A percentile compares a stretch with the other conserved stretches of the same genome.
These are phyloP conservation scores for Philopedon plagiatum DNA, from an alignment of 2,888 invertebrate species.

Conservation along the genomic window DNA sequence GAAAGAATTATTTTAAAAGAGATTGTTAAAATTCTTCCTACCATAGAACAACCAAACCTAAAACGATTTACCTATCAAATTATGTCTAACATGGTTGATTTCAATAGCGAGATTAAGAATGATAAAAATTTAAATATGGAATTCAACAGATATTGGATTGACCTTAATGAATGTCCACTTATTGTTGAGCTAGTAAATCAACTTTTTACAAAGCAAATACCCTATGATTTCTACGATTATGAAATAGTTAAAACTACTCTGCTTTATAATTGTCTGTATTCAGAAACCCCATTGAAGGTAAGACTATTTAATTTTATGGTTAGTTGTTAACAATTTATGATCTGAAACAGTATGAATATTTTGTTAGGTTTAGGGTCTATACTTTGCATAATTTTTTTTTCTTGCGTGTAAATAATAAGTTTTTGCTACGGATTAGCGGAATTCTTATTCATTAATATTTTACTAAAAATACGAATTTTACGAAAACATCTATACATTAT, in stretches of 20 bases:
- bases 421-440: too few relatives aligned
- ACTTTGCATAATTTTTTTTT: too few relatives aligned
- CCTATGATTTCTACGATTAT: background rate
- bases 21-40: background rate
- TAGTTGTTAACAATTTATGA: too few relatives aligned
- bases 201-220: background rate
- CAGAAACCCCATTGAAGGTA: constrained; percentile 29
- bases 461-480: too few relatives aligned
- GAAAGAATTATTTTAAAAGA: constrained; percentile 3
- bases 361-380: too few relatives aligned
- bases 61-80: background rate
- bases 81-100: constrained; percentile 8
- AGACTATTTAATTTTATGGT: background rate
- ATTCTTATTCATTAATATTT: too few relatives aligned
- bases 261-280: constrained; percentile 3
- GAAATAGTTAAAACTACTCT: background rate
- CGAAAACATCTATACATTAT: too few relatives aligned
- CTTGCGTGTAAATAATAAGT: too few relatives aligned
- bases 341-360: too few relatives aligned
- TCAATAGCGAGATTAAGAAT: constrained; percentile 22
- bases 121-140: constrained; percentile 17
- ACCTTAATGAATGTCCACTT: constrained; percentile 23
- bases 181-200: background rate
- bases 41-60: background rate
- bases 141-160: constrained; percentile 13